phyloP scores from a whole-genome alignment of 2,113 vertebrate species.

The Bubo bubo region DNA sequence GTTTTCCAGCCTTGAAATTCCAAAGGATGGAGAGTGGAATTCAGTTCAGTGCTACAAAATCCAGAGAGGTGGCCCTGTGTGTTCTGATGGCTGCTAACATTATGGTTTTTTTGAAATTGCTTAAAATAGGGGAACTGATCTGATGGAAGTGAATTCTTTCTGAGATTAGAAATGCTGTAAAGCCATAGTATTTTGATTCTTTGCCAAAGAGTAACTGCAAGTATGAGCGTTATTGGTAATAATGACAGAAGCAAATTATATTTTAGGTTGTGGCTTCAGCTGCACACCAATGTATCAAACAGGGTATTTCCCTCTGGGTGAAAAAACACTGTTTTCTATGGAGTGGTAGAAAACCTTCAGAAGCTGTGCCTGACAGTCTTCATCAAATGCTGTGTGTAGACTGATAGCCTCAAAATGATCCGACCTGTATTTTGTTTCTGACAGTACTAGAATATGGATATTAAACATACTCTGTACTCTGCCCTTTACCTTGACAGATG shows the following conservation, averaged over 20 bases:
- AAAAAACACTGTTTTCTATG: rapidly evolving
- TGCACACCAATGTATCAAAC: not conserved
- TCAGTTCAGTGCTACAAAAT: not conserved
- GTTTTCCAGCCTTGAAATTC: not conserved
- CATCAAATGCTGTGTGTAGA: not conserved
- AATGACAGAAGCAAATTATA: not conserved
- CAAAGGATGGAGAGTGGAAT: not conserved
- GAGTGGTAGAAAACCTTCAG: not conserved
- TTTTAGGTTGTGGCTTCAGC: not conserved
- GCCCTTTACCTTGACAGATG: slow-evolving; percentile 25
- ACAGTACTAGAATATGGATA: not conserved
- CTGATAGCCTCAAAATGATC: not conserved
- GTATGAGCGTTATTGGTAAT: not conserved
- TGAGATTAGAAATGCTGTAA: not conserved
- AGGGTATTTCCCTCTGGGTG: not conserved
- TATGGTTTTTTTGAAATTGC: not conserved
- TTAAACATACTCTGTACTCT: not conserved
- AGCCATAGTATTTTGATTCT: not conserved
- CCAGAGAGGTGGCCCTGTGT: not conserved
- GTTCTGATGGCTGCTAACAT: not conserved
- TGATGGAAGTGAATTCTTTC: not conserved
- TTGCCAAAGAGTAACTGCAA: not conserved
- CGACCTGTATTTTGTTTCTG: not conserved
- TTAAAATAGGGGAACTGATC: not conserved
- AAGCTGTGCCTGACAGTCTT: not conserved